phyloP scores from a whole-genome alignment of 2,888 invertebrate species.

The Eristalis intricaria region DNA sequence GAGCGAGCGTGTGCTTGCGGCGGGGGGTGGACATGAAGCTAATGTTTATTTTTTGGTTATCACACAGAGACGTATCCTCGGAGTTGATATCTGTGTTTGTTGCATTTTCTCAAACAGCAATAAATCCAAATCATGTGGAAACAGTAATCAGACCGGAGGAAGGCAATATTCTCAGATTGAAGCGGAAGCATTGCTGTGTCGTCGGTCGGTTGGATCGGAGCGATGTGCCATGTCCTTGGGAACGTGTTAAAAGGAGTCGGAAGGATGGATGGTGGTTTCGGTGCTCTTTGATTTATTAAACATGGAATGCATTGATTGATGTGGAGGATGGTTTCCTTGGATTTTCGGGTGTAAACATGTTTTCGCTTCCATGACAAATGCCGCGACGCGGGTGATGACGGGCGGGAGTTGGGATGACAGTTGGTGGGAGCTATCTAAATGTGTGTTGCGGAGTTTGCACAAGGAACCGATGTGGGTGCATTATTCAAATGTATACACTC shows the following conservation, averaged over 20 bases:
- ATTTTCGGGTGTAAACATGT: conserved; percentile 46
- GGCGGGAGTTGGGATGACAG: neutral
- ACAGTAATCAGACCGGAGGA: conserved; percentile 65
- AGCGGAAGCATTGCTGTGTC: conserved; percentile 24
- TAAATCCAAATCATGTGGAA: conserved; percentile 70
- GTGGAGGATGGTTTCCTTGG: conserved; percentile 51
- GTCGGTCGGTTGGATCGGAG: neutral
- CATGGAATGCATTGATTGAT: conserved; percentile 51
- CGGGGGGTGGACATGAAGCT: neutral
- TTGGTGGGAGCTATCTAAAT: conserved; percentile 39
- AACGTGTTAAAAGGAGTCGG: conserved; percentile 18
- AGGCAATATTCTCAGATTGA: conserved; percentile 60
- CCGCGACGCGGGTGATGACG: neutral
- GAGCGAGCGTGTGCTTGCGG: neutral
- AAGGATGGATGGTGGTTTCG: neutral
- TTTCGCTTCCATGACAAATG: conserved; percentile 21
- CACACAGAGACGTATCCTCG: neutral
- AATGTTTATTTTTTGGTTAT: conserved; percentile 14
- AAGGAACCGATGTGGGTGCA: conserved; percentile 15
- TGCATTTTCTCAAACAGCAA: conserved; percentile 66
- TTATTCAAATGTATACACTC: conserved; percentile 21
- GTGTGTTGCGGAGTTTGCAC: conserved; percentile 7
- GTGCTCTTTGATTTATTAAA: conserved; percentile 29
- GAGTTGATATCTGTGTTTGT: conserved; percentile 54
- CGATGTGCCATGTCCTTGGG: conserved; percentile 2